phyloP scores from a whole-genome alignment of 2,797 vertebrate genomes.

The Acipenser transmontanus region DNA sequence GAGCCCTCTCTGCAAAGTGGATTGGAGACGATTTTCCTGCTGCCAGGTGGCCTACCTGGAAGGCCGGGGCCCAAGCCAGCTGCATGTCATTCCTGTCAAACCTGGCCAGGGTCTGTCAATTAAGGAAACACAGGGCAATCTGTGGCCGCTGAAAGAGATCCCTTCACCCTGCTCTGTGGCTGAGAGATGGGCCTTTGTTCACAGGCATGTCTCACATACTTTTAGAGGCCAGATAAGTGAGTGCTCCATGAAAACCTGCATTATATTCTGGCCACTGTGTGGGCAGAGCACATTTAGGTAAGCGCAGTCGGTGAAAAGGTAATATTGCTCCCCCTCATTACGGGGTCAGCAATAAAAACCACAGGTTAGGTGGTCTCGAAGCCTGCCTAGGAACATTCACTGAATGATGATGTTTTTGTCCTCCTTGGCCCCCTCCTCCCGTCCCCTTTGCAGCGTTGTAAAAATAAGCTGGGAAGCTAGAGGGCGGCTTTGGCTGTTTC shows the following conservation, averaged over 20 bases:
- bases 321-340: constrained; percentile 66
- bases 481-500: constrained; percentile 65
- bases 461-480: constrained; percentile 37
- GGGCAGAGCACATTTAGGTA: constrained; percentile 61
- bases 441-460: constrained; percentile 33
- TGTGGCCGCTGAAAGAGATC: constrained; percentile 89
- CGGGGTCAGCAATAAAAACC: constrained; percentile 63
- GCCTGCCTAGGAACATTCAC: constrained; percentile 55
- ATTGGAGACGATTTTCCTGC: constrained; percentile 74
- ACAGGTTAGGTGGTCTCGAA: constrained; percentile 75
- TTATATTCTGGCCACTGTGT: constrained; percentile 72
- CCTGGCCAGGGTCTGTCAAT: constrained; percentile 75
- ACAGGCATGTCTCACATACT: constrained; percentile 90
- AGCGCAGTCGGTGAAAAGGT: constrained; percentile 65
- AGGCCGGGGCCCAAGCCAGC: constrained; percentile 60
- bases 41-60: constrained; percentile 80
- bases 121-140: constrained; percentile 86
- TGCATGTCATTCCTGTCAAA: constrained; percentile 72
- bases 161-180: constrained; percentile 63
- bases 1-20: constrained; percentile 59
- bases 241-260: constrained; percentile 77
- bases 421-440: constrained; percentile 33
- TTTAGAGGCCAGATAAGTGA: constrained; percentile 85
- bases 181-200: constrained; percentile 89
- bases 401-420: constrained; percentile 58